A percentile compares a stretch with the other conserved stretches of the same genome.
phyloP scores from a whole-genome alignment of 2,797 vertebrate species.

The Sternotherus odoratus region DNA sequence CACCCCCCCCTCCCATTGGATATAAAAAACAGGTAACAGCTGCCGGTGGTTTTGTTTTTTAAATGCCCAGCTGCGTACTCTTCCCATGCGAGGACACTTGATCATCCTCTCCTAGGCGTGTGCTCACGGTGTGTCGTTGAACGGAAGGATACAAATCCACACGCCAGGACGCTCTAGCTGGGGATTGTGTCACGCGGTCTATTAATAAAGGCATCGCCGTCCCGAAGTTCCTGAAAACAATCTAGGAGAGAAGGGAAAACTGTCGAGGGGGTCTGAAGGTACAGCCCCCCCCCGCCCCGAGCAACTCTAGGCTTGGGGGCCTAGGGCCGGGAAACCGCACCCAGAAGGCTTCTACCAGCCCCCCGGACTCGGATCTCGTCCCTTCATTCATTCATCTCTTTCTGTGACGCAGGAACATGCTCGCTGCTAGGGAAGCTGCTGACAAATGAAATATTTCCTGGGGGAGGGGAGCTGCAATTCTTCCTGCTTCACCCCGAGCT shows the following conservation, averaged over 20 bases:
- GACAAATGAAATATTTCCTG: neutral
- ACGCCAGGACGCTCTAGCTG: neutral
- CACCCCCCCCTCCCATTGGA: neutral
- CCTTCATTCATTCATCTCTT: neutral
- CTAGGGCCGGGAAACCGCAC: neutral
- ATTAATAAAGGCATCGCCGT: neutral
- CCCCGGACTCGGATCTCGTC: neutral
- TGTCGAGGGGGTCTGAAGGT: no score
- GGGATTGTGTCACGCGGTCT: neutral
- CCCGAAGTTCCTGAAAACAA: no score
- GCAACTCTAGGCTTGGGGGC: no score
- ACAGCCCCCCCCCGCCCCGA: no score
- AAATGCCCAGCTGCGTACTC: rapidly evolving
- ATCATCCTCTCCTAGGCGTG: neutral
- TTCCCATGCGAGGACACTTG: neutral
- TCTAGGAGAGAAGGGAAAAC: no score
- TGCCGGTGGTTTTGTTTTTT: rapidly evolving
- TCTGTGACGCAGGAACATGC: neutral
- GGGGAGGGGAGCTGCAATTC: no score
- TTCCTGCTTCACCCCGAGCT: no score
- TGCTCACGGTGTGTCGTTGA: neutral
- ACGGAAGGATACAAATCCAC: neutral
- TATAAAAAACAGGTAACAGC: neutral
- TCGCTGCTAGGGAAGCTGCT: neutral
- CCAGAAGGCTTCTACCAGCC: neutral